Evolutionary conservation across 1,140 invertebrate species (phyloP).

Genomic region (Drosophila bocqueti): DNA sequence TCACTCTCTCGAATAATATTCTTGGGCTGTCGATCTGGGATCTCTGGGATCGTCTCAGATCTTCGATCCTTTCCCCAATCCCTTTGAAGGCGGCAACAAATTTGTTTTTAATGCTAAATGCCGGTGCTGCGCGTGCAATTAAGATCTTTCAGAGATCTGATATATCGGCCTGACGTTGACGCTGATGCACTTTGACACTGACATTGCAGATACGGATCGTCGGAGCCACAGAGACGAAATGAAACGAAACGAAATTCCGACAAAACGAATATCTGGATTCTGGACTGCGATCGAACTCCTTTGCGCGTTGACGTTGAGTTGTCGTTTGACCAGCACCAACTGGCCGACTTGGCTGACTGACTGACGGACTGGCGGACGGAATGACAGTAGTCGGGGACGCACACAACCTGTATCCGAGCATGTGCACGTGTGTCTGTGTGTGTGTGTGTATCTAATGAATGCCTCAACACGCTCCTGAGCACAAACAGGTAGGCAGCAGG

Average conservation of each 20-base stretch:
- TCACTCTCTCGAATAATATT: constrained; percentile 31
- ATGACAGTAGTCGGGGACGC: constrained; percentile 58
- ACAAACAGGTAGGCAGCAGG: constrained; percentile 72
- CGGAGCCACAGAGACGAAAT: constrained; percentile 1
- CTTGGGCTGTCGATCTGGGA: constrained; percentile 15
- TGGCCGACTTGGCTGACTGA: constrained; percentile 25
- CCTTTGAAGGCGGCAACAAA: constrained; percentile 39
- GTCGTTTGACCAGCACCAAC: constrained; percentile 57
- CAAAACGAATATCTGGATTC: constrained; percentile 35
- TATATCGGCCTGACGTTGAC: constrained; percentile 59
- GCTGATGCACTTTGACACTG: constrained; percentile 71
- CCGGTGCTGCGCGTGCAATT: constrained; percentile 45
- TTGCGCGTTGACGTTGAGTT: constrained; percentile 72
- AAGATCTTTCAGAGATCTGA: constrained; percentile 56
- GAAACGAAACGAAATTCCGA: constrained; percentile 30
- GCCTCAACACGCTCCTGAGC: constrained; percentile 72
- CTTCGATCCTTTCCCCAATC: constrained; percentile 31
- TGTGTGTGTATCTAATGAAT: constrained; percentile 70
- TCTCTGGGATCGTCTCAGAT: constrained; percentile 7
- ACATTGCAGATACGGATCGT: constrained; percentile 75
- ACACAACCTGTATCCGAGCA: constrained; percentile 29
- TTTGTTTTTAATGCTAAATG: constrained; percentile 52
- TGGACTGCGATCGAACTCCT: constrained; percentile 53
- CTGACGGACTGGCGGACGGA: constrained; percentile 36
- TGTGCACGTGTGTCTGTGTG: constrained; percentile 1